Conservation (phyloP, 2,888 invertebrate genomes). For the Watsonalla binaria region DNA sequence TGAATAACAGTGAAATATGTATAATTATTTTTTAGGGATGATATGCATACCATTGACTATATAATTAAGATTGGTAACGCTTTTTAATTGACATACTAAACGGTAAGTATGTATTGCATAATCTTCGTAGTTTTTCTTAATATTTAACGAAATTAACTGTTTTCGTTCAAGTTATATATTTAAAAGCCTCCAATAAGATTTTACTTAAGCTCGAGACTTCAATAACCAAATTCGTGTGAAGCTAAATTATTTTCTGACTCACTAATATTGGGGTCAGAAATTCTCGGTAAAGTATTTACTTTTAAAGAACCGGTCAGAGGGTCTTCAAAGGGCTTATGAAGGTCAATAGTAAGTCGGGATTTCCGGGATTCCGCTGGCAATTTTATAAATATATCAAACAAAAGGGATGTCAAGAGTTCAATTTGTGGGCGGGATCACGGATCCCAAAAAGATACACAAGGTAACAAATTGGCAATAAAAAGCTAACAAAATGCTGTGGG, state of each 20-base stretch:
- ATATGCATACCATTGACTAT: too few species aligned
- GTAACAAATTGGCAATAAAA: constrained; percentile 76
- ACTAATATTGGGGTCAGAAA: not conserved
- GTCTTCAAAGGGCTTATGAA: not conserved
- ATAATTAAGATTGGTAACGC: too few species aligned
- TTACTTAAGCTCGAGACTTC: too few species aligned
- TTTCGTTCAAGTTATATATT: too few species aligned
- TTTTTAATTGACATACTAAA: too few species aligned
- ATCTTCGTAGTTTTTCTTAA: too few species aligned
- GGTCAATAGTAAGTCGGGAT: not conserved
- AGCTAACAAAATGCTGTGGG: constrained; percentile 71
- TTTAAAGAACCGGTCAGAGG: not conserved
- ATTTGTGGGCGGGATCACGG: constrained; percentile 56
- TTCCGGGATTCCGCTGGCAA: constrained; percentile 8
- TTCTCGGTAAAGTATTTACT: not conserved
- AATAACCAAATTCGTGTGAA: not conserved
- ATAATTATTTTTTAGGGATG: too few species aligned
- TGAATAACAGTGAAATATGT: too few species aligned
- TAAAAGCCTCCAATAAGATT: too few species aligned
- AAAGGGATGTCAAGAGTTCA: constrained; percentile 36
- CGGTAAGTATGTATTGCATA: too few species aligned
- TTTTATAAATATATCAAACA: constrained; percentile 27
- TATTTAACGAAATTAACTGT: too few species aligned
- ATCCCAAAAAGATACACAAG: constrained; percentile 68
- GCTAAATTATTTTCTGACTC: not conserved